Conservation (phyloP, 2,113 vertebrate genomes). For the Pseudorasbora parva region DNA sequence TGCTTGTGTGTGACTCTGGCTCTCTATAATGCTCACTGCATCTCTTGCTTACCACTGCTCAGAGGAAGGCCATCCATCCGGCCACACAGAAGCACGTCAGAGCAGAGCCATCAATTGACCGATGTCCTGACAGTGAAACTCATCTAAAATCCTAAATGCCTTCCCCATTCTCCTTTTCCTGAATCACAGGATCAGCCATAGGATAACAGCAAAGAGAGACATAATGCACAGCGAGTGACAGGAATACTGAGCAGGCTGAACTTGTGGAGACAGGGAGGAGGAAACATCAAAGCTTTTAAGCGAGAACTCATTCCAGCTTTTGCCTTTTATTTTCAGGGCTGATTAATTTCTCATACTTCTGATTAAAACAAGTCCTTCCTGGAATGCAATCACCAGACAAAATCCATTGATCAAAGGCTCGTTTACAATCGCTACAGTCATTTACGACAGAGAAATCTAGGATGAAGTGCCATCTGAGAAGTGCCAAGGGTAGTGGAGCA, state of each 20-base stretch:
- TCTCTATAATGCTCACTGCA: background rate
- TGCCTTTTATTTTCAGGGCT: background rate
- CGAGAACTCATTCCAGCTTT: background rate
- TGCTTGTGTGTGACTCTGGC: background rate
- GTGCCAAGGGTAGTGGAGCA: slow-evolving; percentile 33
- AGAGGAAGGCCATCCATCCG: slow-evolving; percentile 1
- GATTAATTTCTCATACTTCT: slow-evolving; percentile 26
- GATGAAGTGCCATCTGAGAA: slow-evolving; percentile 37
- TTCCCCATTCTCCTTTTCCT: background rate
- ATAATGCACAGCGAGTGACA: slow-evolving; percentile 15
- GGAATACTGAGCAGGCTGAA: slow-evolving; percentile 16
- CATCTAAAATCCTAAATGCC: background rate
- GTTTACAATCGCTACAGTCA: slow-evolving; percentile 6
- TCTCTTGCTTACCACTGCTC: background rate
- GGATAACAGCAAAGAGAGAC: slow-evolving; percentile 27
- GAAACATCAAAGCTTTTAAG: slow-evolving; percentile 23
- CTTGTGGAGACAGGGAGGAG: background rate
- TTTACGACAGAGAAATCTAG: slow-evolving; percentile 7
- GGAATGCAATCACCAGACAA: slow-evolving; percentile 22
- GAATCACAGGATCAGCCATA: slow-evolving; percentile 20
- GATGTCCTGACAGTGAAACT: slow-evolving; percentile 29
- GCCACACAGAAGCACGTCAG: background rate
- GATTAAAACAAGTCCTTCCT: slow-evolving; percentile 30
- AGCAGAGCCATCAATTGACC: slow-evolving; percentile 9
- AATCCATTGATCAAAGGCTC: slow-evolving; percentile 31